Evolutionary conservation across 2,797 vertebrate species (phyloP), one percentile per base, ranked within the genome.

Genomic region (Psittacula echo): DNA sequence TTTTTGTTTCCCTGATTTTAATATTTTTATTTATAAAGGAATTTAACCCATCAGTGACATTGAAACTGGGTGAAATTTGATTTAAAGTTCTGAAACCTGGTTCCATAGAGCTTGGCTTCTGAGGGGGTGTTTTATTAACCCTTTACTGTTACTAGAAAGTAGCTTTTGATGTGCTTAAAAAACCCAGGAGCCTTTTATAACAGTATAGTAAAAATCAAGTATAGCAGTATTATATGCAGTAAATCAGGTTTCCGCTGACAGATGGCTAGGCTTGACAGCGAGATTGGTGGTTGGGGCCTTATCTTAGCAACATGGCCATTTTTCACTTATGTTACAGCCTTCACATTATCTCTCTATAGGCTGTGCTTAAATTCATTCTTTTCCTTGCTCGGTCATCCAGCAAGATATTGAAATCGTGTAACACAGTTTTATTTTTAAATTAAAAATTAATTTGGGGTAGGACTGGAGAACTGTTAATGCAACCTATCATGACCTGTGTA

Each of bases 161-260:
- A 81, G 54, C 70, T 86, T 92, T 87, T 81, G 45, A 68, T 90
- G 30, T 84, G 74, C 74, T 88, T 87, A 70, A 85, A 90, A 76
- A 78, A 88, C 0, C 7, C n/a, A 1, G 32, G 60, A 90, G 74
- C 34, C 67, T 91, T 92, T 82, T 87, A 91, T 79, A 93, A 67
- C 71, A 87, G 85, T 78, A n/a, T 23, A 79, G 71, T 62, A 88
- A 88, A 95, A 89, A 96, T 95, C 94, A 85, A 76, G 77, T 74
- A 42, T 82, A 94, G 91, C 85, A 85, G 77, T 47, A 88, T 94
- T 93, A 93, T 94, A 67, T 85, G 67, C 74, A 95, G 90, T 95
- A 93, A 94, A 97, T 96, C 94, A 93, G 75, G 87, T 96, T 96
- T 96, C 77, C 95, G 87, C 89, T 96, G 94, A 95, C 94, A 91